These are phyloP conservation scores for Propsilocerus akamusi DNA, from an alignment of 1,140 invertebrate species.

Conservation along the genomic window DNA sequence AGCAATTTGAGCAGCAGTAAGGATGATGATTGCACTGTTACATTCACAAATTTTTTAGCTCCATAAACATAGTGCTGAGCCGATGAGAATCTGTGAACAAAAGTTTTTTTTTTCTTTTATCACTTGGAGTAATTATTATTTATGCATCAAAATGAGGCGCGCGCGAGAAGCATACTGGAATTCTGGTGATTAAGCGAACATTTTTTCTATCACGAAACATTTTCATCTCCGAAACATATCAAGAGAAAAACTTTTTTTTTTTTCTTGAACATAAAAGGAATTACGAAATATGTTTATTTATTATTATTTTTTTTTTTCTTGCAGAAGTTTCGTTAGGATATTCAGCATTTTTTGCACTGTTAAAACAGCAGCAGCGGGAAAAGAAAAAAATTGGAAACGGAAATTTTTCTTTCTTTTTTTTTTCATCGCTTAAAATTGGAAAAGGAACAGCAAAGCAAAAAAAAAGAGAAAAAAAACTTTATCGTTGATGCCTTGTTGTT, in stretches of 20 bases:
- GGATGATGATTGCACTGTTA: too few relatives aligned
- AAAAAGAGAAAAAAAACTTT: not conserved
- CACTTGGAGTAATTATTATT: too few relatives aligned
- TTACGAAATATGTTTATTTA: not conserved
- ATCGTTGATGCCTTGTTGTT: not conserved
- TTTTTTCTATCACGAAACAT: not conserved
- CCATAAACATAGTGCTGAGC: too few relatives aligned
- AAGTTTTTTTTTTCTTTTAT: too few relatives aligned
- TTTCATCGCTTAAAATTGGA: not conserved
- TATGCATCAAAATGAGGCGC: too few relatives aligned
- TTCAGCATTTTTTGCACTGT: not conserved
- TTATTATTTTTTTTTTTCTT: not conserved
- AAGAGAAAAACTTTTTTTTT: not conserved
- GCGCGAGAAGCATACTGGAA: too few relatives aligned
- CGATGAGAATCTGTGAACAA: too few relatives aligned
- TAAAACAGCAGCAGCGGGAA: not conserved
- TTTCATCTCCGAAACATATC: conserved; percentile 2
- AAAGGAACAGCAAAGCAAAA: not conserved
- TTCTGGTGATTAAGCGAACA: too few relatives aligned
- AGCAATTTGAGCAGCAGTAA: too few relatives aligned
- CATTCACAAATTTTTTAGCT: too few relatives aligned
- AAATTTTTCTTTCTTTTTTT: not conserved
- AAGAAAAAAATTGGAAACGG: not conserved
- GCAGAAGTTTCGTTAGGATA: not conserved
- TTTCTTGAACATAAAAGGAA: too few relatives aligned